Base-by-base conservation (phyloP, 2,113 vertebrate genomes). In the Syngnathus floridae region DNA sequence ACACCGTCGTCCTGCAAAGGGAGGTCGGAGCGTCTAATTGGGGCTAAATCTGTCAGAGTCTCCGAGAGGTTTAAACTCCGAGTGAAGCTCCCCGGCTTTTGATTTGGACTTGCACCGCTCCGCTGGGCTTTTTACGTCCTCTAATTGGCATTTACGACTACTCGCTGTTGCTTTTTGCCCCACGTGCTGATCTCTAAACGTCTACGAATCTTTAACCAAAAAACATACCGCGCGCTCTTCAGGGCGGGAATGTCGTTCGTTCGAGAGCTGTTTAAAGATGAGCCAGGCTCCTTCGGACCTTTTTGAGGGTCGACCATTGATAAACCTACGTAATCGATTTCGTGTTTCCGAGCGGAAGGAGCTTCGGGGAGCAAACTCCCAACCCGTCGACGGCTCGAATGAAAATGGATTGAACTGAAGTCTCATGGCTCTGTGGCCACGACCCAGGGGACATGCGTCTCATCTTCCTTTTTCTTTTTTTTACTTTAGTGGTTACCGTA, bases 11-110 rank as follows among this genome's bases (percentile, higher is more conserved):
- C 59, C 59, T 61, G 40, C 59, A 3, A 43, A 43, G 12, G 12
- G n/a, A 61, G 38, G 40, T 16, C 26, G 59, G 59, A 61, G 38
- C 59, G 5, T 45, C 43, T 64, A 64, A 64, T 64, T 64, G 62
- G 59, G 59, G 59, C 59, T 61, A 43, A 61, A 61, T 61, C 59
- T 61, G 59, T 61, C 59, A 43, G 59, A 58, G 56, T 17, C 60
- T 62, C 13, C 10, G 59, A 62, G 59, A 63, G 41, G 48, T 45
- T 48, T 63, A 63, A 63, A 63, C 61, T 63, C 45, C 11, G 26
- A 35, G n/a, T 63, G 26, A 64, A 19, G 45, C 43, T 49, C 51
- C 31, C 45, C 5, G 59, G 13, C 40, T 43, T 61, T 43, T 61
- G 59, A 41, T 60, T 41, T 59, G 14, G 36, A 59, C 9, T 60